Conservation (phyloP, 1,140 invertebrate species). For the Trialeurodes vaporariorum region DNA sequence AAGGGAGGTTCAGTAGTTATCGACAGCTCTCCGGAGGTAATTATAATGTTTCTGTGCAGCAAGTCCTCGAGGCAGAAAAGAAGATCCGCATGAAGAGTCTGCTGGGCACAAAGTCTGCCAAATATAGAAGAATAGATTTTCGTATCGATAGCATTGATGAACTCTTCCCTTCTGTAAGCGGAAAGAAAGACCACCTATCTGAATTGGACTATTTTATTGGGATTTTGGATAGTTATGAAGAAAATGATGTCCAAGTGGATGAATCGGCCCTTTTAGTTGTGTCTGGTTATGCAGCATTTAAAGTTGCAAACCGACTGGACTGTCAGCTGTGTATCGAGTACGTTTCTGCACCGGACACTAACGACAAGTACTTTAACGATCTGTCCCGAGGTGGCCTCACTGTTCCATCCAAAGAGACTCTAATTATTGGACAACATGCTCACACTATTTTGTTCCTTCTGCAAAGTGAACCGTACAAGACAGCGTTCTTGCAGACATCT, state of each 20-base stretch:
- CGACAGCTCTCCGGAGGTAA: slow-evolving; percentile 3
- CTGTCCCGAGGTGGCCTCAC: slow-evolving; percentile 1
- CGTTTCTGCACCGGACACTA: neutral
- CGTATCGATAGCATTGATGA: neutral
- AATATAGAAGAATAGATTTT: slow-evolving; percentile 1
- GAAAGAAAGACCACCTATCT: too few relatives aligned
- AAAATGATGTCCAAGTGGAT: neutral
- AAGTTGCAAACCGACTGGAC: neutral
- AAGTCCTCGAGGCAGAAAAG: slow-evolving; percentile 8
- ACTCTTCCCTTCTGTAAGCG: neutral
- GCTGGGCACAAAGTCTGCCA: slow-evolving; percentile 3
- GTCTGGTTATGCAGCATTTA: neutral
- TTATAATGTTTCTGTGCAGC: slow-evolving; percentile 3
- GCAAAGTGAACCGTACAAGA: neutral
- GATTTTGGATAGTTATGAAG: neutral
- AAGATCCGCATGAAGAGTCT: neutral
- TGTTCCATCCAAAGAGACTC: neutral
- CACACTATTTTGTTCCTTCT: neutral
- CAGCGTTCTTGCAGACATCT: neutral
- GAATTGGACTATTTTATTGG: neutral
- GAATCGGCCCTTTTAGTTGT: neutral
- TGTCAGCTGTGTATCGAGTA: neutral
- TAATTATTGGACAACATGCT: neutral
- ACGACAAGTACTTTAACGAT: slow-evolving; percentile 4
- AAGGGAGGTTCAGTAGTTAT: neutral